Percentiles rank a stretch among this genome's conserved stretches.
phyloP scores from a whole-genome alignment of 2,888 invertebrate species.

The Leptarthrus brevirostris region DNA sequence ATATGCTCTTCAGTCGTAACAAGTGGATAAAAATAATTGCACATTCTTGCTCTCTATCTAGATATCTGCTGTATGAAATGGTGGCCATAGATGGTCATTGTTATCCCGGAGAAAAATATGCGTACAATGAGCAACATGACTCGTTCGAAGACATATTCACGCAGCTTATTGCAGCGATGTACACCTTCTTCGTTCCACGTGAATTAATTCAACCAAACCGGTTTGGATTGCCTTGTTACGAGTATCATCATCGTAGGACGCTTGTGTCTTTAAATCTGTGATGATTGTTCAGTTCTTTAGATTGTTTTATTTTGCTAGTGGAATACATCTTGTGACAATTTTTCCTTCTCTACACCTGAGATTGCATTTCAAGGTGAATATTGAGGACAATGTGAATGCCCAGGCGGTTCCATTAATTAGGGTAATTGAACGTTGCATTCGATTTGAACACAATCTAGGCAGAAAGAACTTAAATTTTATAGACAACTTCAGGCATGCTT shows the following conservation, averaged over 20 bases:
- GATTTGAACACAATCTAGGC: too few relatives aligned
- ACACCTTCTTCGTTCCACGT: slow-evolving; percentile 15
- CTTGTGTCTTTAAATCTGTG: slow-evolving; percentile 38
- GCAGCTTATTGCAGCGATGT: slow-evolving; percentile 35
- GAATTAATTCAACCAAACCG: slow-evolving; percentile 46
- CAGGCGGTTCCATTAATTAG: slow-evolving; percentile 36
- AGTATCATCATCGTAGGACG: slow-evolving; percentile 24
- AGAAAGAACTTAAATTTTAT: too few relatives aligned
- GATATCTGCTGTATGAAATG: slow-evolving; percentile 46
- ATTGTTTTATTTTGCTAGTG: slow-evolving; percentile 7
- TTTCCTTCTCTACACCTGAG: not conserved
- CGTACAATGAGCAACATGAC: slow-evolving; percentile 43
- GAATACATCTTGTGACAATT: slow-evolving; percentile 41
- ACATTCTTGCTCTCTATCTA: slow-evolving; percentile 41
- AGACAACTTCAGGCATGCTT: too few relatives aligned
- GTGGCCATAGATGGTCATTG: slow-evolving; percentile 57
- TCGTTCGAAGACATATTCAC: slow-evolving; percentile 31
- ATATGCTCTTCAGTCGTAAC: slow-evolving; percentile 8
- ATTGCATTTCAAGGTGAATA: slow-evolving; percentile 35
- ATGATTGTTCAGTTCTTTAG: slow-evolving; percentile 32
- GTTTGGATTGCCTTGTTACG: slow-evolving; percentile 43
- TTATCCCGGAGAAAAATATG: slow-evolving; percentile 53
- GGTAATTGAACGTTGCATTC: slow-evolving; percentile 12
- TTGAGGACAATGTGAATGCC: slow-evolving; percentile 23
- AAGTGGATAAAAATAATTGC: slow-evolving; percentile 50